Percentiles rank a stretch among this genome's conserved stretches.
phyloP scores from a whole-genome alignment of 2,797 vertebrate species.

The Sebastes iracundus region DNA sequence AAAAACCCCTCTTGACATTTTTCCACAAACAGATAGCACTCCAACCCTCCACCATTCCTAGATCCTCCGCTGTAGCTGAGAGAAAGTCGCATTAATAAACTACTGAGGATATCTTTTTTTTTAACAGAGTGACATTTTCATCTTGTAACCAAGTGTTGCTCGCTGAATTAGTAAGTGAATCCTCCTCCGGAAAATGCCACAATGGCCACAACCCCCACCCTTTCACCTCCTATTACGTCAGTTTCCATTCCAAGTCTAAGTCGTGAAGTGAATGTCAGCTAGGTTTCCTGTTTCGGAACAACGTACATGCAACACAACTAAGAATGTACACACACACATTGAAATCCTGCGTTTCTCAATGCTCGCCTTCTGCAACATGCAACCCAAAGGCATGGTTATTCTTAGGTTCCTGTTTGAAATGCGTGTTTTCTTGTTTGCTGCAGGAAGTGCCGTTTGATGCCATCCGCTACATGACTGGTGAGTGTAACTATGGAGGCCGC shows the following conservation, averaged over 20 bases:
- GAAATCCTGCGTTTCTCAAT: neutral
- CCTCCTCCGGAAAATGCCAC: constrained; percentile 73
- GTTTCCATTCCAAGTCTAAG: neutral
- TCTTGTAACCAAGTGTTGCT: constrained; percentile 48
- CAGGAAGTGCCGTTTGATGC: constrained; percentile 91
- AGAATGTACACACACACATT: neutral
- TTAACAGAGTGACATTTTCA: constrained; percentile 78
- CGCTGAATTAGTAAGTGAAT: constrained; percentile 68
- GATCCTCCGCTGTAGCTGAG: constrained; percentile 24
- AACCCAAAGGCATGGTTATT: neutral
- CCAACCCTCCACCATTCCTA: constrained; percentile 21
- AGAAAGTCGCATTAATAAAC: constrained; percentile 47
- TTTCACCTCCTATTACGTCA: neutral
- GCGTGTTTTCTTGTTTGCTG: neutral
- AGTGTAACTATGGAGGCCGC: constrained; percentile 90
- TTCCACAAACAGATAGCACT: constrained; percentile 63
- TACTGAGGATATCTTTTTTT: constrained; percentile 26
- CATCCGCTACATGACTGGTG: constrained; percentile 88
- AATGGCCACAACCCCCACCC: constrained; percentile 19
- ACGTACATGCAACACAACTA: neutral
- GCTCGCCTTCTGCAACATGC: neutral
- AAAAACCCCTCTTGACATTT: constrained; percentile 82
- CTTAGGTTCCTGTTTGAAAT: neutral
- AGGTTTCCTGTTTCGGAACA: neutral
- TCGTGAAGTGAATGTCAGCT: neutral